Evolutionary conservation across 2,797 vertebrate species (phyloP), one percentile per base, ranked within the genome.

Genomic region (Bradypus variegatus): DNA sequence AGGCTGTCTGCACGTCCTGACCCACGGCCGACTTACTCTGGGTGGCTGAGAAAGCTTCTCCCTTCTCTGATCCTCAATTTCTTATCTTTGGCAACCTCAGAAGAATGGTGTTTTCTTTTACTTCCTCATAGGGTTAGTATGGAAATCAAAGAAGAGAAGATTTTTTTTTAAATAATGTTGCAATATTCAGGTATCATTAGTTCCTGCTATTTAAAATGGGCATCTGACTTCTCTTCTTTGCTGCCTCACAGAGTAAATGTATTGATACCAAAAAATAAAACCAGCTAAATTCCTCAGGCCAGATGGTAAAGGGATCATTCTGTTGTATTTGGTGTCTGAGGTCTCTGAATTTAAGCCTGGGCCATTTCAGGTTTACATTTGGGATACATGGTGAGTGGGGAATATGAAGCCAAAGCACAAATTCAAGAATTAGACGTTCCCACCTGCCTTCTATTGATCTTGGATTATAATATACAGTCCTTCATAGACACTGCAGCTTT

Each of bases 61-160:
- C 62, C 64, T 14, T 72, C 19, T 85, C 53, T 53, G 64, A 53
- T 38, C 70, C 25, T 92, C 65, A n/a, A 2, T 69, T 90, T 86
- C 36, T 31, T 82, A 11, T n/a, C 23, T 75, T 16, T 8, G 55
- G 29, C 38, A 85, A 12, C 10, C 72, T 89, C 15, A 25, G 69
- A 60, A 72, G 81, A 81, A 41, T 0, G 50, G 13, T 45, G 14
- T 45, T 76, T 64, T 77, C 48, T 94, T 31, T 62, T 75, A 41
- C 79, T 91, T 64, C n/a, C 67, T 91, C 58, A 8, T 78, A 53
- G 31, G 2, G 2, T 78, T 90, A 33, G n/a, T 76, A 25, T 67
- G 53, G 89, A 94, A 87, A 93, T 91, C 36, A 88, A 83, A 78
- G 19, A 64, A 91, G 18, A 76, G 18, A 58, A 75, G 3, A 58